phyloP scores from a whole-genome alignment of 2,888 invertebrate genomes.

The Aromia moschata region DNA sequence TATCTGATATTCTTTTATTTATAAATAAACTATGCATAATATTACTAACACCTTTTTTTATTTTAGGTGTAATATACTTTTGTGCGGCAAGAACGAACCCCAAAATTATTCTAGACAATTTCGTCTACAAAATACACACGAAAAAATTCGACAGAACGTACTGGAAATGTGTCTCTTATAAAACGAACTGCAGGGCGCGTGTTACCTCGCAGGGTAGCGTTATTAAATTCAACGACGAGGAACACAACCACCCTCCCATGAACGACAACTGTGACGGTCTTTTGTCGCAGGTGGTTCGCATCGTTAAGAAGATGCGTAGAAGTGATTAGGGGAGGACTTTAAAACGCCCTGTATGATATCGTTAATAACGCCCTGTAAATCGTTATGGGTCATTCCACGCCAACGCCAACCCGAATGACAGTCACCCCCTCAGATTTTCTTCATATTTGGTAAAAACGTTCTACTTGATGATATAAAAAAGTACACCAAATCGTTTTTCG shows the following conservation, averaged over 20 bases:
- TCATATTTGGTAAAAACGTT: too few species aligned
- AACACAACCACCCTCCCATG: conserved; percentile 48
- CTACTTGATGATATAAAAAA: too few species aligned
- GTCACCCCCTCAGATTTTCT: too few species aligned
- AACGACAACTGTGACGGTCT: conserved; percentile 36
- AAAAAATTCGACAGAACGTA: conserved; percentile 44
- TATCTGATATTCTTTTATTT: too few species aligned
- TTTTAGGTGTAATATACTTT: conserved; percentile 45
- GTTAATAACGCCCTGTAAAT: too few species aligned
- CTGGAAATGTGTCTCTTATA: conserved; percentile 50
- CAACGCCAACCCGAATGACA: too few species aligned
- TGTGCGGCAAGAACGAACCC: conserved; percentile 47
- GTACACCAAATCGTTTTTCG: too few species aligned
- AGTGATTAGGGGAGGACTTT: too few species aligned
- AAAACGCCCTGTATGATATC: too few species aligned
- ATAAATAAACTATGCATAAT: too few species aligned
- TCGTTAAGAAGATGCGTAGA: background rate
- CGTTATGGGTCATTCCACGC: too few species aligned
- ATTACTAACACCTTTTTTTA: conserved; percentile 10
- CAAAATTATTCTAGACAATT: conserved; percentile 48
- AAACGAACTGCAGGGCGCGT: conserved; percentile 46
- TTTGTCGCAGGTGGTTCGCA: conserved; percentile 31
- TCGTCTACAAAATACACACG: conserved; percentile 45
- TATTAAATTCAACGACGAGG: conserved; percentile 36
- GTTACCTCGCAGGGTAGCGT: conserved; percentile 43